These are phyloP conservation scores for Hylaeus anthracinus DNA, from an alignment of 1,140 invertebrate species.

Conservation along the genomic window DNA sequence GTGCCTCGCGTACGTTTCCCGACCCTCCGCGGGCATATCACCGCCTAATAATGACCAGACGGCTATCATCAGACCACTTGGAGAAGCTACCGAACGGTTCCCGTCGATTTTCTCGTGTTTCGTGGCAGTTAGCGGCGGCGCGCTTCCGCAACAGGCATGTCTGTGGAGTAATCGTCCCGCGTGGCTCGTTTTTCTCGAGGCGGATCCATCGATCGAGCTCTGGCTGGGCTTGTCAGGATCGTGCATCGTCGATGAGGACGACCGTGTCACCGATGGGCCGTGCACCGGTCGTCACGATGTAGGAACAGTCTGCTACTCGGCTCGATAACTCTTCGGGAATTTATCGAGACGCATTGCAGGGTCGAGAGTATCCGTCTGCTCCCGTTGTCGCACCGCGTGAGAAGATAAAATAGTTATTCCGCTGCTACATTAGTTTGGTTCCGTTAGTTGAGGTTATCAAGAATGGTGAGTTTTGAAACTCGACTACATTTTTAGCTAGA, in stretches of 20 bases:
- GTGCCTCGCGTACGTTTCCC: conserved; percentile 21
- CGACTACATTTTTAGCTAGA: too few relatives aligned
- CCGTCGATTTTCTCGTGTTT: conserved; percentile 68
- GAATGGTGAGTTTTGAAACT: too few relatives aligned
- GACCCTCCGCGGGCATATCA: conserved; percentile 40
- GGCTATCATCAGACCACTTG: conserved; percentile 45
- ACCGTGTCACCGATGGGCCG: conserved; percentile 13
- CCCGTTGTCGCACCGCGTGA: not conserved
- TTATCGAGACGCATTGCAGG: conserved; percentile 33
- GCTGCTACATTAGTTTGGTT: too few relatives aligned
- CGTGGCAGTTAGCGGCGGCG: conserved; percentile 59
- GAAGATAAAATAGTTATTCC: not conserved
- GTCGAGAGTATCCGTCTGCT: not conserved
- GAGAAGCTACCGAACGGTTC: conserved; percentile 48
- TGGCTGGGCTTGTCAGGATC: conserved; percentile 35
- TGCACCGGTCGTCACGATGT: conserved; percentile 16
- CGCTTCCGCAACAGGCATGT: conserved; percentile 60
- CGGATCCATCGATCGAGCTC: conserved; percentile 55
- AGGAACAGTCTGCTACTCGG: not conserved
- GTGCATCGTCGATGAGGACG: conserved; percentile 56
- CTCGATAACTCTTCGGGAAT: conserved; percentile 25
- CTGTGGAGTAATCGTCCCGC: conserved; percentile 55
- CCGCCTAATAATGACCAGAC: conserved; percentile 33
- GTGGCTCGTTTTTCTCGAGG: conserved; percentile 59
- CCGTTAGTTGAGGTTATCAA: too few relatives aligned